A percentile compares a stretch with the other conserved stretches of the same genome.
These are phyloP conservation scores for Hydrotaea cyrtoneurina DNA, from an alignment of 2,888 invertebrate genomes.

Conservation along the genomic window DNA sequence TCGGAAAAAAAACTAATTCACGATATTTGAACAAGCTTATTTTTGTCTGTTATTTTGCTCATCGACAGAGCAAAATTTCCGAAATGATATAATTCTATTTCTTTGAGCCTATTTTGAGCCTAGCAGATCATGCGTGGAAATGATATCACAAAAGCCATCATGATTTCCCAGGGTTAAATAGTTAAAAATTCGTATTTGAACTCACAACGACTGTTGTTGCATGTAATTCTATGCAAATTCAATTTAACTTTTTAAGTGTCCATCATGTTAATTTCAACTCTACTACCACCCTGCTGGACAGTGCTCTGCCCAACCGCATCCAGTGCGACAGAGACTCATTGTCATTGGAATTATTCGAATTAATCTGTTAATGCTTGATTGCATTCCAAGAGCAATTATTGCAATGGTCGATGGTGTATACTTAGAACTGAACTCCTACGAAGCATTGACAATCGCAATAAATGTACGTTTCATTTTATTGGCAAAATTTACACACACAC, in stretches of 20 bases:
- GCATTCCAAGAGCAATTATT: constrained; percentile 31
- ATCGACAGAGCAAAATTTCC: no score
- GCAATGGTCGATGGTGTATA: constrained; percentile 14
- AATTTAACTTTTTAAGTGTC: constrained; percentile 17
- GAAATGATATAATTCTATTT: no score
- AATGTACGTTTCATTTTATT: constrained; percentile 44
- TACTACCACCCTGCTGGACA: background rate
- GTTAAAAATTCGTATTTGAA: no score
- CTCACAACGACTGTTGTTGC: no score
- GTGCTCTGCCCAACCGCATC: no score
- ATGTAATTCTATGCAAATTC: constrained; percentile 17
- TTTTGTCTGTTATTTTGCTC: no score
- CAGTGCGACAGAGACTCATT: background rate
- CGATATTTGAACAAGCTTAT: no score
- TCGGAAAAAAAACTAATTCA: no score
- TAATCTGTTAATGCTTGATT: constrained; percentile 48
- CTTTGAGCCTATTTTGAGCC: no score
- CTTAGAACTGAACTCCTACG: constrained; percentile 22
- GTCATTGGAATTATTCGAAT: constrained; percentile 15
- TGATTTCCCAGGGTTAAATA: no score
- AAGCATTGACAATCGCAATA: constrained; percentile 42
- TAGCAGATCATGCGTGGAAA: no score
- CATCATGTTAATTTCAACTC: background rate
- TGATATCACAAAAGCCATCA: no score
- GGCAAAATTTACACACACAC: constrained; percentile 11